Percentiles rank a stretch among this genome's conserved stretches.
Conservation (phyloP, 2,113 vertebrate species). For the Axis porcinus region DNA sequence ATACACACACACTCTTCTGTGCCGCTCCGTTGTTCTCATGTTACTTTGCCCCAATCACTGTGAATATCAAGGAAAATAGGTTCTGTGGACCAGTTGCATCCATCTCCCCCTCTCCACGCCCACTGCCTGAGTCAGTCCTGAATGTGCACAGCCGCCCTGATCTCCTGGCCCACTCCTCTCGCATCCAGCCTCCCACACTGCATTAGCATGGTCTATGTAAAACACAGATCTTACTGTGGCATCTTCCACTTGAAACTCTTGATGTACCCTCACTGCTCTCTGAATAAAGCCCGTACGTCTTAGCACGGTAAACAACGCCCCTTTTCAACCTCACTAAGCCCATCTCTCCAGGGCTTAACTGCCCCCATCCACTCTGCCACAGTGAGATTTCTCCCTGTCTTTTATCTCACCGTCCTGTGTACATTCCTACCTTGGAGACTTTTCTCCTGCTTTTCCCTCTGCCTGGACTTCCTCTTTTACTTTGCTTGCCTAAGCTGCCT, state of each 20-base stretch:
- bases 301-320: neutral
- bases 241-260: neutral
- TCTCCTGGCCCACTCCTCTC: neutral
- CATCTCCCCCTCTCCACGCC: neutral
- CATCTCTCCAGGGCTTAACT: neutral
- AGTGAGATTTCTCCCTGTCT: neutral
- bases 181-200: neutral
- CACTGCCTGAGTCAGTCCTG: neutral
- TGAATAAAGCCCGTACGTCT: neutral
- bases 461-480: neutral
- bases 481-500: neutral
- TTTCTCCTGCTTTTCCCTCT: neutral
- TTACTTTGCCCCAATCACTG: neutral
- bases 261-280: neutral
- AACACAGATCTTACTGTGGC: neutral
- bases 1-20: neutral
- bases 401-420: neutral
- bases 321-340: neutral
- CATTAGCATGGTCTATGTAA: conserved; percentile 16
- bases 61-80: neutral
- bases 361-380: neutral
- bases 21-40: neutral
- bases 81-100: neutral
- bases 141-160: neutral
- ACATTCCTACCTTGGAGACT: neutral